Conservation (phyloP, 1,140 invertebrate genomes). For the Conus betulinus region DNA sequence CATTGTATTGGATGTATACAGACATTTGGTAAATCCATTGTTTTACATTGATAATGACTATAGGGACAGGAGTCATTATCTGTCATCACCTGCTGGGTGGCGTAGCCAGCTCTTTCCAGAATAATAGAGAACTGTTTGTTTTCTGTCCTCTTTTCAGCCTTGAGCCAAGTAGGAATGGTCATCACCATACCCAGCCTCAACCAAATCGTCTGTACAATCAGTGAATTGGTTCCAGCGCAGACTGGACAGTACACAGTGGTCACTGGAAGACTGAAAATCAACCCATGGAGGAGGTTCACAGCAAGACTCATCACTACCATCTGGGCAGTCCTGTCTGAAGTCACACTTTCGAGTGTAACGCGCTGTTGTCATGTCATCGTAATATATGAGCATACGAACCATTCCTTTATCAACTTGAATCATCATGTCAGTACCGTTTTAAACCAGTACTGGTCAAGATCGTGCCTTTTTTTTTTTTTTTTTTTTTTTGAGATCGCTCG, state of each 20-base stretch:
- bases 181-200: background rate
- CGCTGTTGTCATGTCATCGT: background rate
- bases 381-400: background rate
- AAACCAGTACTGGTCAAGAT: background rate
- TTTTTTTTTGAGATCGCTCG: no score
- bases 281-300: background rate
- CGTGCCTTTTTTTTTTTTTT: background rate
- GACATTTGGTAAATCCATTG: no score
- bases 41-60: no score
- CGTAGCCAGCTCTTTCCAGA: background rate
- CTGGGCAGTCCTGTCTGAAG: background rate
- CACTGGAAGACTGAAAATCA: background rate
- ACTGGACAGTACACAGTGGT: background rate
- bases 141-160: background rate
- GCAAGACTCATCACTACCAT: background rate
- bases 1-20: no score
- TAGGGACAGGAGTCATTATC: no score
- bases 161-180: background rate
- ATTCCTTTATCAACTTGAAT: background rate
- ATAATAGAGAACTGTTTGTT: background rate
- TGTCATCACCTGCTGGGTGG: no score
- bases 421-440: no score
- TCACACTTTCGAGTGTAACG: background rate
- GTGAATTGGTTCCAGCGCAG: background rate
- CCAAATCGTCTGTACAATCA: background rate